Base-by-base conservation (phyloP, 1,140 invertebrate genomes). In the Atta cephalotes region DNA sequence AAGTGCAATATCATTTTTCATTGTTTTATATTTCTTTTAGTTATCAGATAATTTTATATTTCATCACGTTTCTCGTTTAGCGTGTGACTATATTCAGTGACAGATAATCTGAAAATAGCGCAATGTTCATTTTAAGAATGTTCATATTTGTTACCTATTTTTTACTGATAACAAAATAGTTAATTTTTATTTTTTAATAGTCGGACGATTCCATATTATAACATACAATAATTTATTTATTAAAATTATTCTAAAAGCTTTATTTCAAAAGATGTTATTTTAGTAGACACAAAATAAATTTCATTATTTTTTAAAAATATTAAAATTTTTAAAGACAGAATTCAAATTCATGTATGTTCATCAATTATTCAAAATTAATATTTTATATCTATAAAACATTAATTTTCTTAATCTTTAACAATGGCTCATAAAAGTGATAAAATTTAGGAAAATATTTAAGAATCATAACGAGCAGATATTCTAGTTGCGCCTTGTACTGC, bases 401-500 rank as follows among this genome's bases (percentile, higher is more conserved):
- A 49, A 31, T 16, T 58, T 31, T 39, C 16, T 72, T 58, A 56
- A 45, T 82, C 7, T 72, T 60, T 84, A 5, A 18, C 3, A 31
- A 35, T 21, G 16, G 2, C 21, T 68, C 35, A 51, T 66, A 66
- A 66, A 79, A 66, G 2, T 78, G 12, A 71, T 14, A 71, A 81
- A 81, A 71, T 80, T 70, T 4, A 35, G 21, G 4, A 70, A 2
- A 56, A 81, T 16, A 56, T 70, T 80, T 63, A 81, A 82, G 66
- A 3, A 58, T 81, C 53, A 53, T 90, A 90, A 62, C 82, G 89
- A 63, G 66, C 5, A 16, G 58, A 45, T 31, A 51, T 60, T 45
- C 71, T 82, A 28, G 66, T 63, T 60, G 60, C 28, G 2, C 65
- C 63, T 14, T 70, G 80, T 7, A 79, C 49, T 16, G 76, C 10